Base-by-base conservation (phyloP, 2,113 vertebrate genomes). In the Paradoxurus hermaphroditus region DNA sequence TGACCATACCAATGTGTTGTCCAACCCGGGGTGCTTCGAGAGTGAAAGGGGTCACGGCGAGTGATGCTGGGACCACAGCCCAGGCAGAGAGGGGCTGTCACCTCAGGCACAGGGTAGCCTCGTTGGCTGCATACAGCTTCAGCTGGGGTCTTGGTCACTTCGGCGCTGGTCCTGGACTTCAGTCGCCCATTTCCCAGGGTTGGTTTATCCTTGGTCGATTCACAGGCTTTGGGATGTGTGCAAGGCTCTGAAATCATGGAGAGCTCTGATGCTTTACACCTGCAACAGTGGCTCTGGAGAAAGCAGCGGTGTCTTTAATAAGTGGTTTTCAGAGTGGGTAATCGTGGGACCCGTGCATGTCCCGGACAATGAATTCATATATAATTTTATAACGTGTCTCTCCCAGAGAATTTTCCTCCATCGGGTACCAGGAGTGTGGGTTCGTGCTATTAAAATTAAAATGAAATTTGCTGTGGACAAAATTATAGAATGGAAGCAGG, bases 201-300 rank as follows among this genome's bases (percentile, higher is more conserved):
- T 96, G 93, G 63, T 88, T 95, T 86, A 96, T 97, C 98, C 86
- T 70, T 82, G 73, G 16, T n/a, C 31, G 31, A 88, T n/a, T 96
- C 93, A 46, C 56, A 72, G 79, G 63, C 96, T 92, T 92, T 94
- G 59, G 34, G 84, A 86, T 83, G 16, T 51, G 23, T 88, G 53
- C 59, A 27, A 62, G 53, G 70, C 72, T 91, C 90, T 87, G 75
- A 67, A 81, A 75, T 97, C 12, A 23, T 53, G 3, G 67, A 2
- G 1, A 27, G 1, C 16, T 46, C 79, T 95, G 62, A 81, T 72
- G n/a, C 68, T 88, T 94, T 95, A 96, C 84, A 87, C 19, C 87
- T 79, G 34, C 56, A 77, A 72, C 41, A 12, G 5, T 72, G 19
- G 19, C 63, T 68, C 63, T 63, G 31, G 63, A 62, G 27, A 72